A percentile compares a stretch with the other conserved stretches of the same genome.
phyloP scores from a whole-genome alignment of 2,113 vertebrate species.

The Corvus cornix region DNA sequence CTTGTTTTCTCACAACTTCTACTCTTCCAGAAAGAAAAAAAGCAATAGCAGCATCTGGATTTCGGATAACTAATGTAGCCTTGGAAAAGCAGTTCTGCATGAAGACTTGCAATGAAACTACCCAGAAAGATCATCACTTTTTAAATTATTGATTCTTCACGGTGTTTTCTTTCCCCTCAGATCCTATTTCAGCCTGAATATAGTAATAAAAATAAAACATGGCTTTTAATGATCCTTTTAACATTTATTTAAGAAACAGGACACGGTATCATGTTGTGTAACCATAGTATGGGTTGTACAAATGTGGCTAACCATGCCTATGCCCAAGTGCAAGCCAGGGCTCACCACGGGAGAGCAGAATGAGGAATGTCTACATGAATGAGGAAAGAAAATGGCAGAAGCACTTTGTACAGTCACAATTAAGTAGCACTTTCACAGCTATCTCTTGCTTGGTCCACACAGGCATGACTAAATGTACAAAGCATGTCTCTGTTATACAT shows the following conservation, averaged over 20 bases:
- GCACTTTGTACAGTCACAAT: background rate
- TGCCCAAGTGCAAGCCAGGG: background rate
- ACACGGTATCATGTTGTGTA: background rate
- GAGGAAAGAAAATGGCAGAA: background rate
- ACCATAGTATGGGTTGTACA: background rate
- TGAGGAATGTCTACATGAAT: background rate
- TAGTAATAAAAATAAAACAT: background rate
- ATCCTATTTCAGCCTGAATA: background rate
- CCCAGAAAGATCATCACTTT: background rate
- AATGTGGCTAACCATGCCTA: background rate
- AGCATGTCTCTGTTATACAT: background rate
- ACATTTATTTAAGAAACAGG: background rate
- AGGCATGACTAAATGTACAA: background rate
- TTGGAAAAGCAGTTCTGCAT: background rate
- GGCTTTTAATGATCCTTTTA: background rate
- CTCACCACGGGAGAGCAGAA: background rate
- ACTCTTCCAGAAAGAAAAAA: background rate
- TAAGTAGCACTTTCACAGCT: background rate
- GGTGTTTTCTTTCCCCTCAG: background rate
- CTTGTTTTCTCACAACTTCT: background rate
- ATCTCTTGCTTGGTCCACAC: background rate
- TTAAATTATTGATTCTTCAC: background rate
- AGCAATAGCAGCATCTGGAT: background rate
- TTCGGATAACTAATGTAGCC: background rate
- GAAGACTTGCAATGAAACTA: background rate